Conservation (phyloP, 2,113 vertebrate genomes). For the Campylomormyrus tamandua region DNA sequence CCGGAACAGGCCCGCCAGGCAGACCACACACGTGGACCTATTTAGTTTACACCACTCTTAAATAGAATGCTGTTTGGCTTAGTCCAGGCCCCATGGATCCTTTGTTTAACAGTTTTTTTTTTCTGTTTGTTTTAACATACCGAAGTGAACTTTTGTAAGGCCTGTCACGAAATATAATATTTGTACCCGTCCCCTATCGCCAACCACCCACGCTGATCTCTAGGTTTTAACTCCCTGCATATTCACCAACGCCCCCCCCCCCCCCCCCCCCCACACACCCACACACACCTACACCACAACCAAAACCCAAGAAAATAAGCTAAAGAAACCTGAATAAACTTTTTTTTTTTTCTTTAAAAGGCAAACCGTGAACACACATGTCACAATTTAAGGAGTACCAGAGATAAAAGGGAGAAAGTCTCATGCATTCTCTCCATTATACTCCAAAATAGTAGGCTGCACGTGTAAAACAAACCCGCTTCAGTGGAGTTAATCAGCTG, state of each 20-base stretch:
- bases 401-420: neutral
- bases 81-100: slow-evolving; percentile 33
- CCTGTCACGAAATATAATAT: slow-evolving; percentile 51
- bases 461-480: slow-evolving; percentile 12
- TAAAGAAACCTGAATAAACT: neutral
- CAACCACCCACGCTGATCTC: slow-evolving; percentile 51
- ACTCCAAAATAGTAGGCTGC: neutral
- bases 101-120: slow-evolving; percentile 29
- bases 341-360: neutral
- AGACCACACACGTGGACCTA: slow-evolving; percentile 63
- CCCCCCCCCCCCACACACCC: too few species aligned
- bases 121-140: slow-evolving; percentile 53
- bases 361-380: neutral
- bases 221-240: neutral
- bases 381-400: slow-evolving; percentile 16
- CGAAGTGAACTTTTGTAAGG: slow-evolving; percentile 49
- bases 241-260: neutral
- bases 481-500: neutral
- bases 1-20: slow-evolving; percentile 60
- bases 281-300: neutral
- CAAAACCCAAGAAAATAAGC: neutral
- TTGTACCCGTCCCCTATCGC: slow-evolving; percentile 48
- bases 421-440: neutral
- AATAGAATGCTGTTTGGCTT: slow-evolving; percentile 35
- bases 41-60: slow-evolving; percentile 39